A percentile compares a stretch with the other conserved stretches of the same genome.
These are phyloP conservation scores for Homalodisca vitripennis DNA, from an alignment of 1,140 invertebrate genomes.

Conservation along the genomic window DNA sequence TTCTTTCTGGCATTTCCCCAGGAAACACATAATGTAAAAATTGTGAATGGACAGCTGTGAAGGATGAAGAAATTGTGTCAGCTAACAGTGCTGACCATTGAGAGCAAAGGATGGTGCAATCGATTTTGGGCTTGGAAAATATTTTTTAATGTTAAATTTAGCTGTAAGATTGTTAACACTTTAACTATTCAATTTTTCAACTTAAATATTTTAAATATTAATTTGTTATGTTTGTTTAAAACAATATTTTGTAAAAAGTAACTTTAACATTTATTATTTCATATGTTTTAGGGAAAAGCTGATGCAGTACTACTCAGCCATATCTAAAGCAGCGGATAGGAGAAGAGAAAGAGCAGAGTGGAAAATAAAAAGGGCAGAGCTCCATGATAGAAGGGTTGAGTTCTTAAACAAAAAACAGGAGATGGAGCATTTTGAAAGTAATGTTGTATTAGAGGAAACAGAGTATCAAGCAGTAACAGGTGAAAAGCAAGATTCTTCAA, in stretches of 20 bases:
- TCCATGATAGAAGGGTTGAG: neutral
- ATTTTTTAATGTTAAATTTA: too few relatives aligned
- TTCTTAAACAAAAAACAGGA: slow-evolving; percentile 1
- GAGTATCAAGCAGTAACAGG: neutral
- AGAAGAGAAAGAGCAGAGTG: slow-evolving; percentile 10
- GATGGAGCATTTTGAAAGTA: neutral
- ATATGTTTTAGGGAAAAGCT: slow-evolving; percentile 23
- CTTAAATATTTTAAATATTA: too few relatives aligned
- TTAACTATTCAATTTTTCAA: too few relatives aligned
- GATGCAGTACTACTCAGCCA: neutral
- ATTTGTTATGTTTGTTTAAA: too few relatives aligned
- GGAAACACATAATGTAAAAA: too few relatives aligned
- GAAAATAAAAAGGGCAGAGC: slow-evolving; percentile 8
- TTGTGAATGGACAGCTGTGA: too few relatives aligned
- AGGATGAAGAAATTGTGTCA: too few relatives aligned
- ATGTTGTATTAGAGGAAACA: neutral
- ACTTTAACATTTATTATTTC: neutral
- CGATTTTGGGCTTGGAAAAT: too few relatives aligned
- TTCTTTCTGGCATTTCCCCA: too few relatives aligned
- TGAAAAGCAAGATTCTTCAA: neutral
- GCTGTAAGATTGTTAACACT: too few relatives aligned
- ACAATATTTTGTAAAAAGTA: neutral
- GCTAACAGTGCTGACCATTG: too few relatives aligned
- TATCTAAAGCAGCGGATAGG: slow-evolving; percentile 5
- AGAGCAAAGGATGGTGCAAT: too few relatives aligned